A percentile compares a stretch with the other conserved stretches of the same genome.
phyloP scores from a whole-genome alignment of 2,797 vertebrate species.

The Tamandua tetradactyla region DNA sequence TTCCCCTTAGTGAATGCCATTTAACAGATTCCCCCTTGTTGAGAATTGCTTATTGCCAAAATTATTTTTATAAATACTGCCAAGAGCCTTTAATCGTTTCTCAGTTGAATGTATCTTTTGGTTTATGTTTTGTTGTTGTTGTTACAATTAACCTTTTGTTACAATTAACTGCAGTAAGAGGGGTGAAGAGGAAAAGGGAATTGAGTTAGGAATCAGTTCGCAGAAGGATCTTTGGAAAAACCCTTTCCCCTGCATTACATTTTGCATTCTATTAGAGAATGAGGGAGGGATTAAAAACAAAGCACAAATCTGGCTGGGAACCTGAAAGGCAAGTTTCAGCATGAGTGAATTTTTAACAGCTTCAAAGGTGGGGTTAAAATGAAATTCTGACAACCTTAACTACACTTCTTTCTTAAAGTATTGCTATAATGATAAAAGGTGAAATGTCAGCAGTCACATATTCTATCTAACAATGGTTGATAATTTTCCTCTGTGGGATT shows the following conservation, averaged over 20 bases:
- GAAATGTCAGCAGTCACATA: constrained; percentile 66
- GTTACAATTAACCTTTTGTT: background rate
- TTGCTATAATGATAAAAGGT: constrained; percentile 63
- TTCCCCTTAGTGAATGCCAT: background rate
- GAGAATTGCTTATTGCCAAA: constrained; percentile 22
- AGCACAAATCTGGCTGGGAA: constrained; percentile 74
- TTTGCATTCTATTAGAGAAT: constrained; percentile 69
- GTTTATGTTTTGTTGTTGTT: background rate
- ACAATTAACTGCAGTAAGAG: background rate
- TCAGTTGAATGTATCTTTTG: background rate
- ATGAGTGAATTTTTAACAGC: constrained; percentile 77
- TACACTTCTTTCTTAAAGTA: constrained; percentile 66
- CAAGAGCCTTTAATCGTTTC: constrained; percentile 33
- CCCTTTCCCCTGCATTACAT: constrained; percentile 17
- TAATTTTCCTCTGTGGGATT: constrained; percentile 61
- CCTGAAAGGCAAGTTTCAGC: constrained; percentile 79
- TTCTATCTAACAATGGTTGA: constrained; percentile 63
- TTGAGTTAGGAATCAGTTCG: background rate
- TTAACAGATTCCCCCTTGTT: constrained; percentile 28
- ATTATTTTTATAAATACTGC: constrained; percentile 49
- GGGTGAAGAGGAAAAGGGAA: background rate
- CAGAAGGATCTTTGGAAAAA: constrained; percentile 54
- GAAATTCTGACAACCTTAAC: constrained; percentile 81
- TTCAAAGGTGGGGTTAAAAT: constrained; percentile 70
- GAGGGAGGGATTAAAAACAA: constrained; percentile 60